These are phyloP conservation scores for Heterocephalus glaber DNA, from an alignment of 2,113 vertebrate genomes.

Conservation along the genomic window DNA sequence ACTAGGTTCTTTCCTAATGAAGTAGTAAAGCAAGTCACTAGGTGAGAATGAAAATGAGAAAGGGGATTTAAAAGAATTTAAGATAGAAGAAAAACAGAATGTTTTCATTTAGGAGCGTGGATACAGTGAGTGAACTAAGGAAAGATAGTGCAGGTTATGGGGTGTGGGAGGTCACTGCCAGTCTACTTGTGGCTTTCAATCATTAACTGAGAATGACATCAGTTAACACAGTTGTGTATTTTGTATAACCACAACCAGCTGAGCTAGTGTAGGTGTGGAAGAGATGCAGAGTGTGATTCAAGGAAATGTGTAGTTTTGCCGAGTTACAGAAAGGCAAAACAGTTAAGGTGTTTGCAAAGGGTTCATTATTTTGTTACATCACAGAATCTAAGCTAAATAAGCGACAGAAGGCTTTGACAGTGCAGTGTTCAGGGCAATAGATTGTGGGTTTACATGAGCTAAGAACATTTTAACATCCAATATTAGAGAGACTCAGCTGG, in stretches of 20 bases:
- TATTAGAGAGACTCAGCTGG: background rate
- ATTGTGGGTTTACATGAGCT: background rate
- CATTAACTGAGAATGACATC: background rate
- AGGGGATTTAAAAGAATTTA: background rate
- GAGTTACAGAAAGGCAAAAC: background rate
- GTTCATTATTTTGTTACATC: background rate
- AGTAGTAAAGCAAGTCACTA: background rate
- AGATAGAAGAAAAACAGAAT: background rate
- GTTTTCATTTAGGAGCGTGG: background rate
- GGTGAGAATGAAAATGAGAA: background rate
- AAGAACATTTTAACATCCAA: background rate
- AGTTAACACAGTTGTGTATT: background rate
- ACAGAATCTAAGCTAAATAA: background rate
- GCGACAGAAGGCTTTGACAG: background rate
- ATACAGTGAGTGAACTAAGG: background rate
- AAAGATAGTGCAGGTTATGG: background rate
- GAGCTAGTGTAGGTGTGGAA: background rate
- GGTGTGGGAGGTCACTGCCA: background rate
- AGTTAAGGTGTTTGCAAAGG: background rate
- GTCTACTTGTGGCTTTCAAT: background rate
- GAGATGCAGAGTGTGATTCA: background rate
- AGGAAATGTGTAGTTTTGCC: slow-evolving; percentile 5
- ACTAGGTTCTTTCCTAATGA: background rate
- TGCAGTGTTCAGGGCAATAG: background rate
- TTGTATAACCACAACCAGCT: background rate